Evolutionary conservation across 2,113 vertebrate species (phyloP).

Genomic region (Protobothrops mucrosquamatus): DNA sequence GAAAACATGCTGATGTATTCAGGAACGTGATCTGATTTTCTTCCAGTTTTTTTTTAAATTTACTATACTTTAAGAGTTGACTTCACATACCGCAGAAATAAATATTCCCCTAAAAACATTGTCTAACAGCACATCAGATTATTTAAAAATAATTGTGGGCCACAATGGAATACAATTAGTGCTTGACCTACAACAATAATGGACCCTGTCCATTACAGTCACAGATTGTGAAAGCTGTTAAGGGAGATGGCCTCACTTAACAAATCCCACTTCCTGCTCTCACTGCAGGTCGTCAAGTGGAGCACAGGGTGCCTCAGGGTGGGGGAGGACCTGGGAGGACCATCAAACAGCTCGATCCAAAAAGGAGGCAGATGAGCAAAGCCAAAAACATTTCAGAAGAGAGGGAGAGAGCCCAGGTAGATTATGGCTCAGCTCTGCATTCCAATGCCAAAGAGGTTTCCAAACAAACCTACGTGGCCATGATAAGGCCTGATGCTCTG

Average conservation of each 20-base stretch:
- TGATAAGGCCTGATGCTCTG: not conserved
- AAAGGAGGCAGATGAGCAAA: not conserved
- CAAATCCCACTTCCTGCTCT: not conserved
- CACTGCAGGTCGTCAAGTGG: not conserved
- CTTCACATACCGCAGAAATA: not conserved
- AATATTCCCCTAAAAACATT: not conserved
- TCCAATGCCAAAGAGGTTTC: not conserved
- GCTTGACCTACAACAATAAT: not conserved
- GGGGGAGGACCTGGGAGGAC: not conserved
- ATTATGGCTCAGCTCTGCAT: not conserved
- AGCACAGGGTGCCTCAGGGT: not conserved
- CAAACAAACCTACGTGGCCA: not conserved
- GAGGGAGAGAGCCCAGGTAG: not conserved
- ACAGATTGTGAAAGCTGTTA: not conserved
- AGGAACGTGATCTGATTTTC: not conserved
- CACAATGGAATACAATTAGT: not conserved
- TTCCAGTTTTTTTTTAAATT: not conserved
- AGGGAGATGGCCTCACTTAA: not conserved
- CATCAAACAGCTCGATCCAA: not conserved
- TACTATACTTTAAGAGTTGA: not conserved
- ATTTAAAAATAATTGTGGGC: not conserved
- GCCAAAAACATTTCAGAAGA: not conserved
- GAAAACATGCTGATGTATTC: not conserved
- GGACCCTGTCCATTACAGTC: not conserved
- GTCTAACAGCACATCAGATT: not conserved